Conservation (phyloP, 2,888 invertebrate genomes). For the Brachyptera putata region DNA sequence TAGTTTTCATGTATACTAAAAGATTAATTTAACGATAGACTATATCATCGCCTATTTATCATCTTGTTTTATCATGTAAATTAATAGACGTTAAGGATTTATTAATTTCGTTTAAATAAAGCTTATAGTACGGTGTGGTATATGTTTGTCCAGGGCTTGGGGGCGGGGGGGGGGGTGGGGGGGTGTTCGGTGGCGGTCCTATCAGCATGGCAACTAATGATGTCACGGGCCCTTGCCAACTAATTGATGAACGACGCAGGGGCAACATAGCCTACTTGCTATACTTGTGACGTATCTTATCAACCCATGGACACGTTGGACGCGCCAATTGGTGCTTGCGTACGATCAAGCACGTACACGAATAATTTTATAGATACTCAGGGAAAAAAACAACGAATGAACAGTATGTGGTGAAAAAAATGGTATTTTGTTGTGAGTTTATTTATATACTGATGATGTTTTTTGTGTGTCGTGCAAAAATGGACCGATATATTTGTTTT, state of each 20-base stretch:
- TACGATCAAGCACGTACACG: slow-evolving; percentile 16
- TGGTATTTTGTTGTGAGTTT: background rate
- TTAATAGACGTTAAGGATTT: slow-evolving; percentile 11
- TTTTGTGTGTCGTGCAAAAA: background rate
- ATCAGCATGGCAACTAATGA: slow-evolving; percentile 30
- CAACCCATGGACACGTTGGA: background rate
- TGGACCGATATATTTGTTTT: background rate
- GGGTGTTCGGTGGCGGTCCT: background rate
- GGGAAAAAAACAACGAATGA: background rate
- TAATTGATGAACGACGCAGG: slow-evolving; percentile 30
- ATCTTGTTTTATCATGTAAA: slow-evolving; percentile 6
- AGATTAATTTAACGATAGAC: no score
- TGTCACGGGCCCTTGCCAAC: slow-evolving; percentile 25
- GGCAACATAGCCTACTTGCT: background rate
- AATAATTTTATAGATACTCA: background rate
- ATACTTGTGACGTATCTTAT: slow-evolving; percentile 15
- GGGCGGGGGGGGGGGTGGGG: background rate
- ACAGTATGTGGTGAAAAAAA: background rate
- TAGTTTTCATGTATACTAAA: no score
- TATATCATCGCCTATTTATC: background rate
- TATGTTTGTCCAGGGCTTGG: background rate
- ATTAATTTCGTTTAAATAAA: slow-evolving; percentile 5
- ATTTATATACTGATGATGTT: background rate
- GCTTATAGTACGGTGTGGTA: background rate
- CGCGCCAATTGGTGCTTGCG: background rate